Evolutionary conservation across 1,140 invertebrate genomes (phyloP).

Genomic region (Drosophila bifasciata): DNA sequence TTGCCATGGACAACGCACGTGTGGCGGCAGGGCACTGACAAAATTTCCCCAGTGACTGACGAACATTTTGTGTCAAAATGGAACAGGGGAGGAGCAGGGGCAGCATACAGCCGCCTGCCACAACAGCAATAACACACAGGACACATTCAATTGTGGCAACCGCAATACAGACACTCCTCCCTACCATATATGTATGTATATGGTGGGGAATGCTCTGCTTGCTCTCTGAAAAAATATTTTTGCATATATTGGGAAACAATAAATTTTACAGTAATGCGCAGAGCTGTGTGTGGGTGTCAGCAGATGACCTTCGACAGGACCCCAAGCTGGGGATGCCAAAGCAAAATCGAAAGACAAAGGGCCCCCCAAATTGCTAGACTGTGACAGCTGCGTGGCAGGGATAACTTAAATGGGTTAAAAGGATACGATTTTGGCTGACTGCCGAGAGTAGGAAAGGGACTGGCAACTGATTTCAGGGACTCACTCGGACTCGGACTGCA

Average conservation of each 20-base stretch:
- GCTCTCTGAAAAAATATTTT: slow-evolving; percentile 49
- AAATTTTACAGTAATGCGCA: slow-evolving; percentile 71
- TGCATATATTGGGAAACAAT: slow-evolving; percentile 82
- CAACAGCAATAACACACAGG: slow-evolving; percentile 47
- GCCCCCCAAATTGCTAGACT: slow-evolving; percentile 75
- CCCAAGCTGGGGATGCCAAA: slow-evolving; percentile 20
- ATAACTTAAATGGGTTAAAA: slow-evolving; percentile 81
- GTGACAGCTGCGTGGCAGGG: slow-evolving; percentile 78
- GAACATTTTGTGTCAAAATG: slow-evolving; percentile 66
- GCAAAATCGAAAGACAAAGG: slow-evolving; percentile 63
- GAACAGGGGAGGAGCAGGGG: slow-evolving; percentile 27
- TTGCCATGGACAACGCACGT: slow-evolving; percentile 56
- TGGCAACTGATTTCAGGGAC: too few relatives aligned
- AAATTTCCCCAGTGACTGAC: slow-evolving; percentile 81
- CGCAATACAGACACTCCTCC: slow-evolving; percentile 57
- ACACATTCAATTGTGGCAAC: slow-evolving; percentile 76
- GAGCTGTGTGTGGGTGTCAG: slow-evolving; percentile 33
- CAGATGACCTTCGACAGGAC: slow-evolving; percentile 70
- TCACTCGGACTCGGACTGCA: neutral
- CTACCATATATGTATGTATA: slow-evolving; percentile 11
- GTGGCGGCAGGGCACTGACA: slow-evolving; percentile 38
- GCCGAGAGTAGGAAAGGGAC: too few relatives aligned
- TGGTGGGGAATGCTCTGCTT: slow-evolving; percentile 24
- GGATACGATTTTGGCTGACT: slow-evolving; percentile 61
- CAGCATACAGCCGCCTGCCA: too few relatives aligned